phyloP scores from a whole-genome alignment of 2,888 invertebrate genomes.

The Bruchidius siliquastri region DNA sequence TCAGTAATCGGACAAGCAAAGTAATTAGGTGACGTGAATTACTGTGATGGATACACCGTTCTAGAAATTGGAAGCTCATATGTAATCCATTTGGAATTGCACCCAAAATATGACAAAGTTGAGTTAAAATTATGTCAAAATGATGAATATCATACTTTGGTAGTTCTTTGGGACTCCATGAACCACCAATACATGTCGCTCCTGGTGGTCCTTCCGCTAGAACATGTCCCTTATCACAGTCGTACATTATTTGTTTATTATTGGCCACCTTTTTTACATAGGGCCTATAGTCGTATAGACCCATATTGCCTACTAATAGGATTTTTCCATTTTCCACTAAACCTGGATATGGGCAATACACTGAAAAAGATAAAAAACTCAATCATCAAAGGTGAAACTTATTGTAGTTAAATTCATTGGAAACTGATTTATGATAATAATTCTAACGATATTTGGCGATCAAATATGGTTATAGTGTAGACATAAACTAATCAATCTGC shows the following conservation, averaged over 20 bases:
- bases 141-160: constrained; percentile 56
- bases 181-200: constrained; percentile 91
- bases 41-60: too few relatives aligned
- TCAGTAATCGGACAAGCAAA: too few relatives aligned
- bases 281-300: constrained; percentile 88
- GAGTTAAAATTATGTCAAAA: too few relatives aligned
- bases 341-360: constrained; percentile 91
- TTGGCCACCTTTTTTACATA: constrained; percentile 88
- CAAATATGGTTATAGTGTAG: too few relatives aligned
- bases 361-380: constrained; percentile 48
- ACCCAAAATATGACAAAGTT: too few relatives aligned
- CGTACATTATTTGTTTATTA: constrained; percentile 93
- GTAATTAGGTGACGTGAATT: too few relatives aligned
- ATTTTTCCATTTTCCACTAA: constrained; percentile 86
- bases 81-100: too few relatives aligned
- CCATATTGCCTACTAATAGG: constrained; percentile 90
- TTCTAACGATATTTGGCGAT: too few relatives aligned
- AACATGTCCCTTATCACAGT: constrained; percentile 88
- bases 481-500: too few relatives aligned
- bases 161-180: constrained; percentile 85
- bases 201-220: constrained; percentile 84
- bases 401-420: neutral
- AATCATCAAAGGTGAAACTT: neutral
- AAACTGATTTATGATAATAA: too few relatives aligned
- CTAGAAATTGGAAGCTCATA: too few relatives aligned